Evolutionary conservation across 1,140 invertebrate species (phyloP), one percentile per base, ranked within the genome.

Genomic region (Agrypnia vestita): DNA sequence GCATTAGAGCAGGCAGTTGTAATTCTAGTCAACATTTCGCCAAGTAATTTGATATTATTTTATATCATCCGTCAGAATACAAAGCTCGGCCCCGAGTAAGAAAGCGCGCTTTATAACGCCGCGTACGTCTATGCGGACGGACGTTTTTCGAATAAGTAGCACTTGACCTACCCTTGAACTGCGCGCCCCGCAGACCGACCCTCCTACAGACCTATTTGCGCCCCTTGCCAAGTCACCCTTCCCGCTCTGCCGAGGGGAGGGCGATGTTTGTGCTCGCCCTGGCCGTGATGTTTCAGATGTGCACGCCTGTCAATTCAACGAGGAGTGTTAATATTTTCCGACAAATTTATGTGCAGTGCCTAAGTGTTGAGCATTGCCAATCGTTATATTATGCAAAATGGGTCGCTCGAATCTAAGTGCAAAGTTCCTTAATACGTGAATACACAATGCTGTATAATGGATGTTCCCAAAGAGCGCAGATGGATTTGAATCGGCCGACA

Each of bases 221-320:
- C 17, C 67, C 67, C 61, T 64, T 51, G 12, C 25, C 17, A 12
- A 62, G 59, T 71, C 67, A 25, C 47, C 19, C 46, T 51, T 51
- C 8, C 15, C 67, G 21, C 10, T 51, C 49, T 21, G 11, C 8
- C 59, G 21, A 25, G 13, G 67, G 67, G 67, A 51, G 67, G 46
- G 49, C 49, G 49, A 71, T 71, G 67, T 71, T 13, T 21, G 17
- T 13, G 25, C 19, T 25, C 25, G 8, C 9, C 12, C 10, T 49
- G 46, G 17, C 8, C 12, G 11, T 51, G 49, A 21, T 71, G 17
- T 51, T 51, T 49, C 67, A 51, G 67, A 71, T 53, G 67, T 19
- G 67, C 67, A 47, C 67, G 51, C 67, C 49, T 71, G 67, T 53
- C 67, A 51, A 71, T 71, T 71, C 13, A 4, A n/a, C 25, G 3